phyloP scores from a whole-genome alignment of 1,140 invertebrate genomes.

The Leptestheria dahalacensis region DNA sequence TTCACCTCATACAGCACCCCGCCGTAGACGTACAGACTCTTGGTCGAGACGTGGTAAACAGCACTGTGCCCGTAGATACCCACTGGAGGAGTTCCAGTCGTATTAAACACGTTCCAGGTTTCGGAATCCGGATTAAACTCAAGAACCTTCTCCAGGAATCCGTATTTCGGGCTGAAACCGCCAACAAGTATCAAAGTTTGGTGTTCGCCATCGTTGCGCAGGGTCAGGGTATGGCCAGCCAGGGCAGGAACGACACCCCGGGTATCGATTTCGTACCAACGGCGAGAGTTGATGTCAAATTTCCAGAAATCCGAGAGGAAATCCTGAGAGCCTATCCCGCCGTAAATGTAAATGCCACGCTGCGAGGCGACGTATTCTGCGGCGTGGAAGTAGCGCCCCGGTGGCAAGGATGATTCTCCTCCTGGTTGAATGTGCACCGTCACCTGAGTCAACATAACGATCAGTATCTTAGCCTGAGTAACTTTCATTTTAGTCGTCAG shows the following conservation, averaged over 20 bases:
- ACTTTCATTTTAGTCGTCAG: not conserved
- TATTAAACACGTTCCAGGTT: slow-evolving; percentile 48
- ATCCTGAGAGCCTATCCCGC: slow-evolving; percentile 53
- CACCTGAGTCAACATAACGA: slow-evolving; percentile 60
- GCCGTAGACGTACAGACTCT: slow-evolving; percentile 80
- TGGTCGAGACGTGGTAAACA: slow-evolving; percentile 61
- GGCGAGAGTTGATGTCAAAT: slow-evolving; percentile 70
- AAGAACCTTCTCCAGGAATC: slow-evolving; percentile 61
- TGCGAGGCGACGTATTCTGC: slow-evolving; percentile 68
- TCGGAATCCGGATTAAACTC: slow-evolving; percentile 60
- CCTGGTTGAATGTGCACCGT: slow-evolving; percentile 69
- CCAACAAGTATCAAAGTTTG: slow-evolving; percentile 73
- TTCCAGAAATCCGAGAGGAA: slow-evolving; percentile 81
- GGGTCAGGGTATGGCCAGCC: slow-evolving; percentile 75
- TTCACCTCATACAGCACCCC: slow-evolving; percentile 63
- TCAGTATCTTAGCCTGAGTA: too few species aligned
- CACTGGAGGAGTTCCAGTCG: slow-evolving; percentile 51
- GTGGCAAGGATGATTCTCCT: slow-evolving; percentile 53
- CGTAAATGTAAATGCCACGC: slow-evolving; percentile 77
- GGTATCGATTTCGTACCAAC: slow-evolving; percentile 60
- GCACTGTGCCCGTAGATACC: slow-evolving; percentile 79
- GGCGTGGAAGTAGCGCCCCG: slow-evolving; percentile 73
- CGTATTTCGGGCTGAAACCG: slow-evolving; percentile 64
- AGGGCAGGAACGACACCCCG: slow-evolving; percentile 45
- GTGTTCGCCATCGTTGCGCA: slow-evolving; percentile 48